These are phyloP conservation scores for Eurois occulta DNA, from an alignment of 2,888 invertebrate species.

Conservation along the genomic window DNA sequence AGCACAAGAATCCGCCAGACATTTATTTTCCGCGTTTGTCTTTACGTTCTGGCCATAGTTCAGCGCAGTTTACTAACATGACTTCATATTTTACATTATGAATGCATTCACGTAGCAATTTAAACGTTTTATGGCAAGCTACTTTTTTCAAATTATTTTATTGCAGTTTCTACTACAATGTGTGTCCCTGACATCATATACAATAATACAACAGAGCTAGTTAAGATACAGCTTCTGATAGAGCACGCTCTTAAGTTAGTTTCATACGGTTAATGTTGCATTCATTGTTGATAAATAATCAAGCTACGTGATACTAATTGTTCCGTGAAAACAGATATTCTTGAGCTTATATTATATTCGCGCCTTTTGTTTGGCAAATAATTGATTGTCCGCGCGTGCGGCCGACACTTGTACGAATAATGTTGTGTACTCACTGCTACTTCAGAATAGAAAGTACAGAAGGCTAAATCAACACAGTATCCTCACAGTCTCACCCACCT, in stretches of 20 bases:
- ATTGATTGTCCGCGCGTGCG: constrained; percentile 44
- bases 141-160: constrained; percentile 21
- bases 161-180: constrained; percentile 29
- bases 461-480: not conserved
- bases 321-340: constrained; percentile 46
- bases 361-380: constrained; percentile 61
- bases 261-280: constrained; percentile 5
- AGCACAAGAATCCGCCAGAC: constrained; percentile 1
- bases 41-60: constrained; percentile 31
- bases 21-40: constrained; percentile 16
- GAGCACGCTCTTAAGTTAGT: constrained; percentile 10
- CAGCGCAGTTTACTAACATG: constrained; percentile 40
- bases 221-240: constrained; percentile 25
- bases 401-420: constrained; percentile 21
- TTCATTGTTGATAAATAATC: constrained; percentile 41
- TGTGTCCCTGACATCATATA: constrained; percentile 36
- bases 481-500: not conserved
- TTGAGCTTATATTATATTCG: too few relatives aligned
- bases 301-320: constrained; percentile 39
- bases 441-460: constrained; percentile 10
- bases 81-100: constrained; percentile 36
- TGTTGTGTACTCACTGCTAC: constrained; percentile 15
- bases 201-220: not conserved
- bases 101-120: constrained; percentile 39
- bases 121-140: constrained; percentile 41